Percentiles rank a stretch among this genome's conserved stretches.
Evolutionary conservation across 1,140 invertebrate genomes (phyloP).

Genomic region (Acromyrmex charruanus): DNA sequence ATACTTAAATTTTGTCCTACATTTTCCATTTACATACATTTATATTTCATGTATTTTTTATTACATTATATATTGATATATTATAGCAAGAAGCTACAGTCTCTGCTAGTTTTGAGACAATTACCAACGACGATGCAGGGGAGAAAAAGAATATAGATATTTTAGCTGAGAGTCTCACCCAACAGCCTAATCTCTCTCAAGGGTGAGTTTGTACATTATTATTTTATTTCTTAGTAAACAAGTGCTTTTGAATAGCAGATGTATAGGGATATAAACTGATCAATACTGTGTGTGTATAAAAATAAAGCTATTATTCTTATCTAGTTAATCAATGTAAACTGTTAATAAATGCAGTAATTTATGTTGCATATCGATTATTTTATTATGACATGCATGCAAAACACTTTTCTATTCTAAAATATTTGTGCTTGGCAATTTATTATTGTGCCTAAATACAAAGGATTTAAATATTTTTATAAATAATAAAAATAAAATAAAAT

Average conservation of each 20-base stretch:
- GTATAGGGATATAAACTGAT: background rate
- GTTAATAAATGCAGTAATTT: background rate
- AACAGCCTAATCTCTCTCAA: slow-evolving; percentile 82
- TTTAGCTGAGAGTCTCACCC: slow-evolving; percentile 78
- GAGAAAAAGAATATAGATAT: slow-evolving; percentile 73
- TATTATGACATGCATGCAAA: slow-evolving; percentile 1
- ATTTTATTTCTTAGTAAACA: slow-evolving; percentile 13
- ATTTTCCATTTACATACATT: background rate
- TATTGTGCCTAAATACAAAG: background rate
- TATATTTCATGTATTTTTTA: slow-evolving; percentile 25
- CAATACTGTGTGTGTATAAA: background rate
- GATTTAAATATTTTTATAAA: slow-evolving; percentile 9
- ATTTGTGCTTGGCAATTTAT: slow-evolving; percentile 6
- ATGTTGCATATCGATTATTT: background rate
- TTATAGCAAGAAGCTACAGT: slow-evolving; percentile 71
- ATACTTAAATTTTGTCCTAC: background rate
- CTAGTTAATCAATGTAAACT: slow-evolving; percentile 5
- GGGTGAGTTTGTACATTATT: slow-evolving; percentile 75
- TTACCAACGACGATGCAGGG: slow-evolving; percentile 41
- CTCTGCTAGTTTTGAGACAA: slow-evolving; percentile 59
- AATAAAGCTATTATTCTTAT: background rate
- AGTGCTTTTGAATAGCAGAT: background rate
- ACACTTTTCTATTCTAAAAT: background rate
- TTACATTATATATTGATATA: slow-evolving; percentile 11
- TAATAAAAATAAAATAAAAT: slow-evolving; percentile 10